These are phyloP conservation scores for Hydrochoerus hydrochaeris DNA, from an alignment of 2,113 vertebrate genomes.

Conservation along the genomic window DNA sequence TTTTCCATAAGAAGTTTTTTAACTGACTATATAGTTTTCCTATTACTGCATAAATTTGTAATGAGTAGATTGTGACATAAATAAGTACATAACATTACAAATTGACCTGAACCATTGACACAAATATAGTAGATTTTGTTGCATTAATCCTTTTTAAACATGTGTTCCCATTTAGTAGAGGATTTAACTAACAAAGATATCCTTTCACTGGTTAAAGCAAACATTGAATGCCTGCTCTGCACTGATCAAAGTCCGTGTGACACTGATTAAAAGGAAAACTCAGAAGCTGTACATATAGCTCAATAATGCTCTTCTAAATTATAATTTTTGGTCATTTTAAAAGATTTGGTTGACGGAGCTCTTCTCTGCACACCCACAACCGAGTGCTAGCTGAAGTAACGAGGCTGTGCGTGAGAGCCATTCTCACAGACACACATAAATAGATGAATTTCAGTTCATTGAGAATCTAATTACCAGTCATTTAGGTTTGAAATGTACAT, in stretches of 20 bases:
- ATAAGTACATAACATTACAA: background rate
- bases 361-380: background rate
- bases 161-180: background rate
- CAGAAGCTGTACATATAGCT: background rate
- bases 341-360: background rate
- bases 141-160: background rate
- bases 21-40: background rate
- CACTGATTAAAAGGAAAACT: background rate
- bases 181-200: background rate
- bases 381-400: background rate
- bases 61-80: background rate
- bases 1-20: background rate
- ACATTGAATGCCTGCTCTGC: background rate
- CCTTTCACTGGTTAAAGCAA: background rate
- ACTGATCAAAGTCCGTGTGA: background rate
- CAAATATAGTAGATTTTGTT: background rate
- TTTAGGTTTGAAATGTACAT: background rate
- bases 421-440: background rate
- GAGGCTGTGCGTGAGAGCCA: background rate
- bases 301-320: background rate
- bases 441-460: background rate
- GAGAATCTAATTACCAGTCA: background rate
- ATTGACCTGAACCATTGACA: background rate
- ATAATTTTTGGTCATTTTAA: background rate
- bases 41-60: background rate